Evolutionary conservation across 2,797 vertebrate genomes (phyloP), one percentile per base, ranked within the genome.

Genomic region (Rhinoraja longicauda): DNA sequence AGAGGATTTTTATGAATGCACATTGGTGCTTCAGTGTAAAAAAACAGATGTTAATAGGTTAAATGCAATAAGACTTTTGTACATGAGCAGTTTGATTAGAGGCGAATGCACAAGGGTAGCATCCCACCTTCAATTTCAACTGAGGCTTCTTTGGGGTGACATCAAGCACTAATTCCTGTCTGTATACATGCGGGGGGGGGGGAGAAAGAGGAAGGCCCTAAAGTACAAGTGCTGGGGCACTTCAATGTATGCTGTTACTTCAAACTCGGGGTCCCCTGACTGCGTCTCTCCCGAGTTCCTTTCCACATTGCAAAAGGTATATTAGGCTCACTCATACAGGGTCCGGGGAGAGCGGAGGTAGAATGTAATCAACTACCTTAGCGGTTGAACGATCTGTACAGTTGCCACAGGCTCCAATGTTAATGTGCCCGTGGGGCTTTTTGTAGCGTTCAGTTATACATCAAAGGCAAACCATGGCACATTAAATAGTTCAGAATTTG

Each of bases 381-480:
- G 53, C 17, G 26, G 10, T 26, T 84, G 82, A 84, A 57, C 26
- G 53, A 84, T 59, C 24, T 29, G 15, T 70, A 10, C 64, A 90
- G 67, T 90, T 90, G 67, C 88, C 24, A 24, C 67, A 72, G 32
- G 62, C 32, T 39, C 8, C 64, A 70, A 32, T 24, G 64, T 90
- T 90, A 45, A 90, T 72, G 64, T 72, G 88, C 64, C 88, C n/a
- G 26, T 32, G 21, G 17, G 64, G 6, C 64, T 72, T 19, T 36
- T 90, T 90, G 88, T 17, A 70, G 21, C 4, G 21, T 7, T 45
- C 88, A 39, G 32, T 39, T 72, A 2, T 72, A 67, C 17, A 45
- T 90, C 64, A 90, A 72, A 90, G 88, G 26, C n/a, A 59, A 88
- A 57, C 88, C 57, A 88, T 62, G 29, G 88, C 88, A 90, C 32